Evolutionary conservation across 1,140 invertebrate species (phyloP), one percentile per base, ranked within the genome.

Genomic region (Aphidius gifuensis): DNA sequence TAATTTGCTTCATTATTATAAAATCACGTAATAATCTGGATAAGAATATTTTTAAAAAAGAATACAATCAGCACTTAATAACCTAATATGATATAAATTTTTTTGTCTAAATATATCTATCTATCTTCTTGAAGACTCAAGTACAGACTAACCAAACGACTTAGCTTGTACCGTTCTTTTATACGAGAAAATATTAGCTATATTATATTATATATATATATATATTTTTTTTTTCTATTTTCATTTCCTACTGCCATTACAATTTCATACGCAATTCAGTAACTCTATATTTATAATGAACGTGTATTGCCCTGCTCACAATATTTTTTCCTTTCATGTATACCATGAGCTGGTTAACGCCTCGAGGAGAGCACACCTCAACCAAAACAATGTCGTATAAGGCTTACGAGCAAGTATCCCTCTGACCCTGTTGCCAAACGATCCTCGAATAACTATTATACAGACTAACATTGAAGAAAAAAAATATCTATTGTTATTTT

Each of bases 321-420:
- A 45, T 44, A 45, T 23, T 11, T 61, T 49, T 61, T 58, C 39
- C 53, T 55, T 55, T 11, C 39, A 11, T 47, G 58, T 58, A 54
- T 51, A 62, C 40, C 76, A 79, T 76, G 79, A 76, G 76, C 79
- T 80, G 77, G 80, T 80, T 81, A 78, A 73, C 78, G 74, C 74
- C 71, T 71, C 64, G 62, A 16, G 59, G 65, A 69, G 39, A 67
- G 66, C 55, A 66, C 72, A 63, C 72, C 69, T 76, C 68, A 74
- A 79, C 71, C 76, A 76, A 80, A 78, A 80, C 78, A 79, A 79
- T 78, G 73, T 71, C 71, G 72, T 77, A 77, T 70, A 32, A 75
- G 73, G 68, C 74, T 69, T 66, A 67, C 73, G 75, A 70, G 70
- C 70, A 74, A 78, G 74, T 75, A 80, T 77, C 76, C 72, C 69